phyloP scores from a whole-genome alignment of 2,113 vertebrate species.

The Xiphophorus hellerii region DNA sequence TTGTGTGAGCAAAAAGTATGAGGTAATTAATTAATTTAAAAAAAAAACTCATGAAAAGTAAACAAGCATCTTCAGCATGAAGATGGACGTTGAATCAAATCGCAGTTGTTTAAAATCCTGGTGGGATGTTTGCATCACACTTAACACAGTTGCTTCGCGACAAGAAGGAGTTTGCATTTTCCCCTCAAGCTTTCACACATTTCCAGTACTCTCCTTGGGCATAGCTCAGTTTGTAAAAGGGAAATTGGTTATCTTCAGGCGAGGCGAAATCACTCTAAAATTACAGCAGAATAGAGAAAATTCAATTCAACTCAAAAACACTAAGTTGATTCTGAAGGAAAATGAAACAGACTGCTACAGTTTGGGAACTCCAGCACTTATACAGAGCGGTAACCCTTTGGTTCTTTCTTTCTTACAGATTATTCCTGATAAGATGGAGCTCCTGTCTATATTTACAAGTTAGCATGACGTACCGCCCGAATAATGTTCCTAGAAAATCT shows the following conservation, averaged over 20 bases:
- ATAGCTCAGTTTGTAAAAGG: constrained; percentile 3
- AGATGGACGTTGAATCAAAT: background rate
- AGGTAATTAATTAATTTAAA: no score
- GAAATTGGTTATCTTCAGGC: background rate
- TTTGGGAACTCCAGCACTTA: no score
- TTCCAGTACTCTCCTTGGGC: background rate
- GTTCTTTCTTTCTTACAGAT: background rate
- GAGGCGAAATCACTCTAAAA: background rate
- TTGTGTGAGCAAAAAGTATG: no score
- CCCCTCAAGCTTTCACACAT: background rate
- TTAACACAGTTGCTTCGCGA: background rate
- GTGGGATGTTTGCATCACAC: background rate
- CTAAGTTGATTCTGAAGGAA: background rate
- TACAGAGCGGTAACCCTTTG: no score
- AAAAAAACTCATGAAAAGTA: background rate
- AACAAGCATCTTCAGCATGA: background rate
- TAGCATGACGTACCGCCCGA: background rate
- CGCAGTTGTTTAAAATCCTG: background rate
- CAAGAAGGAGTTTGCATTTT: background rate
- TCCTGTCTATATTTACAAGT: background rate
- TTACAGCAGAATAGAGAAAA: no score
- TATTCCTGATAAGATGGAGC: background rate
- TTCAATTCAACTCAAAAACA: background rate
- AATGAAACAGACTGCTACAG: background rate
- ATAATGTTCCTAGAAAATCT: no score